phyloP scores from a whole-genome alignment of 2,888 invertebrate genomes.

The Lycaena phlaeas region DNA sequence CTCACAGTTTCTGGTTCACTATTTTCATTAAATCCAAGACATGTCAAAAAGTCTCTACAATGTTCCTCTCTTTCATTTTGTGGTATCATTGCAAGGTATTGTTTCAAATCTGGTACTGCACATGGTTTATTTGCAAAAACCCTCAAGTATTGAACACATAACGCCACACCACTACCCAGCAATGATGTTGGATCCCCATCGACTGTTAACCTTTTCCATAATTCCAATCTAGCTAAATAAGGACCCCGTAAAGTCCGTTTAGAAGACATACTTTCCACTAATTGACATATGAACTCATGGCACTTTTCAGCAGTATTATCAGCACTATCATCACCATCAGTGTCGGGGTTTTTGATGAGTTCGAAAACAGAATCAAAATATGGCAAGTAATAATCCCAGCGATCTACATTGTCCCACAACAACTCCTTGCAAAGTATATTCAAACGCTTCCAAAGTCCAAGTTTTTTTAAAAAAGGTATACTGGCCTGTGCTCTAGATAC shows the following conservation, averaged over 20 bases:
- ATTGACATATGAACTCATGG: slow-evolving; percentile 56
- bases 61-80: slow-evolving; percentile 74
- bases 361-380: slow-evolving; percentile 82
- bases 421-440: slow-evolving; percentile 82
- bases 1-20: slow-evolving; percentile 76
- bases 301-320: slow-evolving; percentile 62
- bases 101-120: slow-evolving; percentile 86
- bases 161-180: slow-evolving; percentile 76
- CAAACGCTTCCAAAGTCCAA: slow-evolving; percentile 82
- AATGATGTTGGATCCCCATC: slow-evolving; percentile 66
- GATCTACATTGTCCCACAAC: slow-evolving; percentile 80
- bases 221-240: slow-evolving; percentile 85
- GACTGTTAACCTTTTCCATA: slow-evolving; percentile 75
- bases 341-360: slow-evolving; percentile 54
- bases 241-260: slow-evolving; percentile 81
- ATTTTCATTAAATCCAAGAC: slow-evolving; percentile 76
- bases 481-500: slow-evolving; percentile 79
- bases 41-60: slow-evolving; percentile 73
- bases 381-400: slow-evolving; percentile 82
- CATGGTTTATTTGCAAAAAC: slow-evolving; percentile 91
- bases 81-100: slow-evolving; percentile 81
- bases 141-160: slow-evolving; percentile 84
- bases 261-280: slow-evolving; percentile 62
- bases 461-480: slow-evolving; percentile 80
- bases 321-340: slow-evolving; percentile 29